phyloP scores from a whole-genome alignment of 1,140 invertebrate genomes.

The Ctenoplectra terminalis region DNA sequence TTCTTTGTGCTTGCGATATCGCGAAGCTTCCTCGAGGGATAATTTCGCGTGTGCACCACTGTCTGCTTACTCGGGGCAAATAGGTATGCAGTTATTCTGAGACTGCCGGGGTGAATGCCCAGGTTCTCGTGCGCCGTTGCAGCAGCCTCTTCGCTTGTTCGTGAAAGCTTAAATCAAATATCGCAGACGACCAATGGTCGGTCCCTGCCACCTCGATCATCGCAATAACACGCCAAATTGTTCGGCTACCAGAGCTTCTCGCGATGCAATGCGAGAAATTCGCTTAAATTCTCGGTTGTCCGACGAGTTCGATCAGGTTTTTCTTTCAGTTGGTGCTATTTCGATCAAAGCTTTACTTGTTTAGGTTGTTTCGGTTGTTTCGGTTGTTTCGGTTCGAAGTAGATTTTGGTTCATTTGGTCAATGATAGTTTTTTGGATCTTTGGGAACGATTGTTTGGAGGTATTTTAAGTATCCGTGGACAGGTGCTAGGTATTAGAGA shows the following conservation, averaged over 20 bases:
- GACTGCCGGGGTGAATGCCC: constrained; percentile 76
- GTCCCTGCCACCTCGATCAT: constrained; percentile 23
- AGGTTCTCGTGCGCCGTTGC: constrained; percentile 58
- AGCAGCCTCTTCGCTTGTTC: constrained; percentile 38
- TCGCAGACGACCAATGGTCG: constrained; percentile 38
- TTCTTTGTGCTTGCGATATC: constrained; percentile 45
- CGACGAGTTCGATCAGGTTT: neutral
- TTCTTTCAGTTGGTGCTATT: neutral
- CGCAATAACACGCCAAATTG: constrained; percentile 57
- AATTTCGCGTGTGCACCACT: constrained; percentile 68
- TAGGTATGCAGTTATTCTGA: constrained; percentile 78
- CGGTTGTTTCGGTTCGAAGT: too few relatives aligned
- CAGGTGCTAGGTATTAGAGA: neutral
- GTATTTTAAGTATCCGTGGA: too few relatives aligned
- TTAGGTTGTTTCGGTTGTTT: too few relatives aligned
- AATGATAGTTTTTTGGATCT: too few relatives aligned
- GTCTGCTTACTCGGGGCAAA: constrained; percentile 70
- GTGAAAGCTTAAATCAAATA: constrained; percentile 68
- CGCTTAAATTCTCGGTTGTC: neutral
- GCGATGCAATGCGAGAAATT: constrained; percentile 6
- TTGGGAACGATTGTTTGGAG: neutral
- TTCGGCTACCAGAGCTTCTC: constrained; percentile 27
- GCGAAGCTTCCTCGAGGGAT: constrained; percentile 56
- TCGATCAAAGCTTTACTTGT: neutral
- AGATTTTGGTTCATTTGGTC: too few relatives aligned